Evolutionary conservation across 2,797 vertebrate species (phyloP).

Genomic region (Anas georgica): DNA sequence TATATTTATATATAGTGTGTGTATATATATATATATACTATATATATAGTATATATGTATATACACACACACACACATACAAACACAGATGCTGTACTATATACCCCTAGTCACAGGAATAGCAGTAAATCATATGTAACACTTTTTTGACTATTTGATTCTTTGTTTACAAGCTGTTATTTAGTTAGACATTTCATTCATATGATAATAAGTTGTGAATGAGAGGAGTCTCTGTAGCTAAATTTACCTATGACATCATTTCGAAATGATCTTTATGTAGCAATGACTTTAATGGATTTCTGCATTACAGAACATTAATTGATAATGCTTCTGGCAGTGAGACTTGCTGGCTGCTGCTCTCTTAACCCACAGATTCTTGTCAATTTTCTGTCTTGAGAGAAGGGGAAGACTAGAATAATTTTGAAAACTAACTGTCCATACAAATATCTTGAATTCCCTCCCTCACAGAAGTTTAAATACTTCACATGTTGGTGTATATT

Average conservation of each 20-base stretch:
- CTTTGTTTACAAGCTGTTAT: not conserved
- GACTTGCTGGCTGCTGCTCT: not conserved
- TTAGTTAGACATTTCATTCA: not conserved
- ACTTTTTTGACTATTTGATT: not conserved
- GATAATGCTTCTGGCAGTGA: not conserved
- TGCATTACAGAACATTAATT: slow-evolving; percentile 41
- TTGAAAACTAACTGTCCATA: not conserved
- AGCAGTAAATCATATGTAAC: not conserved
- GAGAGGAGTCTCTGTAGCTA: slow-evolving; percentile 6
- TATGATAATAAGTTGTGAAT: slow-evolving; percentile 4
- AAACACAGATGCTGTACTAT: not conserved
- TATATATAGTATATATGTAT: too few relatives aligned
- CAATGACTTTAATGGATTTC: not conserved
- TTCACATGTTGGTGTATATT: not conserved
- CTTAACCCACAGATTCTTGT: slow-evolving; percentile 6
- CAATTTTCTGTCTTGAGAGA: not conserved
- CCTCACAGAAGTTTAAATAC: not conserved
- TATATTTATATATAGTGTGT: too few relatives aligned
- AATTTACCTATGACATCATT: slow-evolving; percentile 44
- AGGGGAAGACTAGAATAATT: not conserved
- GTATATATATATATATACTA: too few relatives aligned
- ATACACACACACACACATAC: too few relatives aligned
- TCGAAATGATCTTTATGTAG: not conserved
- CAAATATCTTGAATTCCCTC: not conserved
- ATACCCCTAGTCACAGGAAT: not conserved